Percentiles rank a stretch among this genome's conserved stretches.
These are phyloP conservation scores for Crypturellus undulatus DNA, from an alignment of 2,113 vertebrate species.

Conservation along the genomic window DNA sequence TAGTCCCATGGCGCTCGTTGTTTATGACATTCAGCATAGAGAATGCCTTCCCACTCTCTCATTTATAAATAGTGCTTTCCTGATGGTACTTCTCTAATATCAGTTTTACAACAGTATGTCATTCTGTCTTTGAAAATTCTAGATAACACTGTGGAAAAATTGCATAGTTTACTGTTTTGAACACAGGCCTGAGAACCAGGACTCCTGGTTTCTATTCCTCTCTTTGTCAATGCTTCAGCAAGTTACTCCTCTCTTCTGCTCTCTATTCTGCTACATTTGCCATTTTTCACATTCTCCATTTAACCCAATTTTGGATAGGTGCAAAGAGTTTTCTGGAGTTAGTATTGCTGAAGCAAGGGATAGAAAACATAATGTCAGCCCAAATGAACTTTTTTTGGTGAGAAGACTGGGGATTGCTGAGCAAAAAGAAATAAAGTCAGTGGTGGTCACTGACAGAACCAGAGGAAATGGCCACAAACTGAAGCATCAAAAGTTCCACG, in stretches of 20 bases:
- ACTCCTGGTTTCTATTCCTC: constrained; percentile 20
- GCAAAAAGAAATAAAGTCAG: not conserved
- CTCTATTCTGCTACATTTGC: not conserved
- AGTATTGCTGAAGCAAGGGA: not conserved
- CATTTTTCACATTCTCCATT: not conserved
- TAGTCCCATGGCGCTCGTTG: not conserved
- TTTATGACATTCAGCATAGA: constrained; percentile 43
- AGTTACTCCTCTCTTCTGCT: not conserved
- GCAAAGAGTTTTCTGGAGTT: constrained; percentile 5
- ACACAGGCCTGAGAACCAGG: not conserved
- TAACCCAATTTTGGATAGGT: not conserved
- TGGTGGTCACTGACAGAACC: too few relatives aligned
- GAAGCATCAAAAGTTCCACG: too few relatives aligned
- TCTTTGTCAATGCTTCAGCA: constrained; percentile 23
- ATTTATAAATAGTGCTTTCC: constrained; percentile 27
- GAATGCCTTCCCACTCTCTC: not conserved
- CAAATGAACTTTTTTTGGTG: not conserved
- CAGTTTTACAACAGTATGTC: constrained; percentile 33
- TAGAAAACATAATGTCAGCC: not conserved
- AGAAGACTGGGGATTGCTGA: not conserved
- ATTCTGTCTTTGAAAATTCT: constrained; percentile 27
- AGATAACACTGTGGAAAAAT: constrained; percentile 30
- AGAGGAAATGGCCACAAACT: too few relatives aligned
- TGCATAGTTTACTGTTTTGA: constrained; percentile 16
- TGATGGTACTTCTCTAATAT: constrained; percentile 17